Conservation (phyloP, 2,888 invertebrate species). For the Pelosia muscerda region DNA sequence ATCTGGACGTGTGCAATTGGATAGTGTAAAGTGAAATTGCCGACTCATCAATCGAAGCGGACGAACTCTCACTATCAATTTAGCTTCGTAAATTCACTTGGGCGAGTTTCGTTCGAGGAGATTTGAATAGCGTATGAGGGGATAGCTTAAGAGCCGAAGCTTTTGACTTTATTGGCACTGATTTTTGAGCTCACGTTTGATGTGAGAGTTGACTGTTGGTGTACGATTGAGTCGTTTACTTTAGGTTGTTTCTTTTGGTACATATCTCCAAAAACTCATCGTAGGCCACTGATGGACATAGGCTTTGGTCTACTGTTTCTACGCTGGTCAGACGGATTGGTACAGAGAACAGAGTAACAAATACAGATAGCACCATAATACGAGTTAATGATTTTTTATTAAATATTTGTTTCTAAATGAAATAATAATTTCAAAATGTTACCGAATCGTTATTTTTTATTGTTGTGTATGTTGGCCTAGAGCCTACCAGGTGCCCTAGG, state of each 20-base stretch:
- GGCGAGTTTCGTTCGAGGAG: conserved; percentile 41
- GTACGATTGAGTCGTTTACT: neutral
- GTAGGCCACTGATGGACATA: no score
- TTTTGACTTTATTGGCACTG: conserved; percentile 31
- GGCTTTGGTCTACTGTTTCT: no score
- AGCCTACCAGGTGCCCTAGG: no score
- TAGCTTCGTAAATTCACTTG: conserved; percentile 63
- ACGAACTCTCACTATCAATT: conserved; percentile 62
- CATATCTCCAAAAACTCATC: no score
- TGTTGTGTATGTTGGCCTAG: no score
- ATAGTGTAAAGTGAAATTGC: conserved; percentile 51
- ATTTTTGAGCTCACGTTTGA: conserved; percentile 10
- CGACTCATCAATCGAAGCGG: conserved; percentile 61
- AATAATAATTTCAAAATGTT: no score
- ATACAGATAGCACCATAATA: no score
- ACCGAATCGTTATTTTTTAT: no score
- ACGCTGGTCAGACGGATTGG: no score
- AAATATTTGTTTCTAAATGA: no score
- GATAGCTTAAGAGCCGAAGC: conserved; percentile 24
- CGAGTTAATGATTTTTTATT: no score
- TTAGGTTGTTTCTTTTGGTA: neutral
- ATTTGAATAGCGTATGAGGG: conserved; percentile 23
- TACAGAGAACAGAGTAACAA: no score
- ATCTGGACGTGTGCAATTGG: conserved; percentile 40
- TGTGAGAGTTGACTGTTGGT: neutral